These are phyloP conservation scores for Argentina silus DNA, from an alignment of 2,797 vertebrate genomes.

Conservation along the genomic window DNA sequence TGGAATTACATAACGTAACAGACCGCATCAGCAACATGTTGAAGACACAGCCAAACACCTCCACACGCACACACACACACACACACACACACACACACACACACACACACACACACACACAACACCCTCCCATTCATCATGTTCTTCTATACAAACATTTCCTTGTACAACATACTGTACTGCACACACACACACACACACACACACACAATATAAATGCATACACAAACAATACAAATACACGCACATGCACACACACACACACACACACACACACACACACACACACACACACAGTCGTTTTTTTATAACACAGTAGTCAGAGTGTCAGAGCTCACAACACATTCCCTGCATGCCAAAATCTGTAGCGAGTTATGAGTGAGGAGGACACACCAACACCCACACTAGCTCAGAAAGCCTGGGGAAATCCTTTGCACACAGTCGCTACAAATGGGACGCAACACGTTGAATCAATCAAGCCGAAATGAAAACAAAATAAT, in stretches of 20 bases:
- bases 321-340: neutral
- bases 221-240: neutral
- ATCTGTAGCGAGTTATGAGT: slow-evolving; percentile 15
- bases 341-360: slow-evolving; percentile 40
- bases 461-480: too few species aligned
- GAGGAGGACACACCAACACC: neutral
- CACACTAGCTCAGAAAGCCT: neutral
- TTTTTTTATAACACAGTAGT: slow-evolving; percentile 16
- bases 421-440: neutral
- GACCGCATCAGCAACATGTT: too few species aligned
- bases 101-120: neutral
- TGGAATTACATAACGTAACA: too few species aligned
- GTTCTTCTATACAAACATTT: too few species aligned
- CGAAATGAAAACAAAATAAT: too few species aligned
- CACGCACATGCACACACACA: neutral
- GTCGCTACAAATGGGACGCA: too few species aligned
- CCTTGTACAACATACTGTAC: too few species aligned
- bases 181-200: neutral
- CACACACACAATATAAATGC: too few species aligned
- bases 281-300: slow-evolving; percentile 16
- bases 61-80: neutral
- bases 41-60: too few species aligned
- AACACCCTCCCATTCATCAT: too few species aligned
- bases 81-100: too few species aligned
- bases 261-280: neutral